Conservation (phyloP, 2,888 invertebrate species). For the Diabrotica balteata region DNA sequence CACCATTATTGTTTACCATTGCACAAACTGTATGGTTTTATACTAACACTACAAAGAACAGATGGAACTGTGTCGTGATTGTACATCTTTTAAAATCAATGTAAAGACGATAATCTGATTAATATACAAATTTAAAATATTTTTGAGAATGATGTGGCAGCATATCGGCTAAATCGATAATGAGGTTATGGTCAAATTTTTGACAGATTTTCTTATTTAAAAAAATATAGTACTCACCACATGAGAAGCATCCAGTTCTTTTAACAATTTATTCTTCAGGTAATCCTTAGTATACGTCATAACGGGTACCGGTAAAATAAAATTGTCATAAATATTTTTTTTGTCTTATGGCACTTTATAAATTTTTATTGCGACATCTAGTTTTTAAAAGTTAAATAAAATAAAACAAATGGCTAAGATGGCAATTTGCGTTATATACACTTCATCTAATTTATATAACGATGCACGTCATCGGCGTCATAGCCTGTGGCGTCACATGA, state of each 20-base stretch:
- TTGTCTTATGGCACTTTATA: too few relatives aligned
- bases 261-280: slow-evolving; percentile 70
- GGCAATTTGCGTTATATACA: too few relatives aligned
- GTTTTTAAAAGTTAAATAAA: too few relatives aligned
- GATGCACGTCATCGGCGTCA: too few relatives aligned
- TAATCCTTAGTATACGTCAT: slow-evolving; percentile 72
- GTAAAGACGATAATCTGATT: not conserved
- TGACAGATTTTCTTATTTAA: slow-evolving; percentile 38
- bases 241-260: slow-evolving; percentile 72
- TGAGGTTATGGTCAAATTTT: slow-evolving; percentile 36
- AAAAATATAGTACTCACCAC: slow-evolving; percentile 67
- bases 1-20: not conserved
- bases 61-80: too few relatives aligned
- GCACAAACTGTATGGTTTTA: too few relatives aligned
- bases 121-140: slow-evolving; percentile 1
- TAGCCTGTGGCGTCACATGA: too few relatives aligned
- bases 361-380: too few relatives aligned
- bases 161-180: slow-evolving; percentile 33
- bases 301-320: slow-evolving; percentile 30
- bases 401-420: too few relatives aligned
- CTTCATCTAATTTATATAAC: too few relatives aligned
- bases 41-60: too few relatives aligned
- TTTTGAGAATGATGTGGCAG: slow-evolving; percentile 39
- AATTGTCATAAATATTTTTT: not conserved
- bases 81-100: too few relatives aligned